phyloP scores from a whole-genome alignment of 2,888 invertebrate genomes.

The Anthophora plumipes region DNA sequence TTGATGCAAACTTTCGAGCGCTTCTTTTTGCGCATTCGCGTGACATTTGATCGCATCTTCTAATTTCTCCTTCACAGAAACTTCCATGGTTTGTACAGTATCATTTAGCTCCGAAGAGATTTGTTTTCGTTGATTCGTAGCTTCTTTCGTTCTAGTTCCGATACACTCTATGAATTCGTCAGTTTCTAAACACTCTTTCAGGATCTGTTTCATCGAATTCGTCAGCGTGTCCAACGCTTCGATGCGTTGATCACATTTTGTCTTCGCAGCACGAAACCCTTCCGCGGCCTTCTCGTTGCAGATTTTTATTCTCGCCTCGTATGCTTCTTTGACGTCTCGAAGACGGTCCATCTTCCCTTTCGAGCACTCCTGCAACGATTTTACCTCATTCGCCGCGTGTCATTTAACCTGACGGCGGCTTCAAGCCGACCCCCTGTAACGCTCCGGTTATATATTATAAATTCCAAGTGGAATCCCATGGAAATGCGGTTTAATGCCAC shows the following conservation, averaged over 20 bases:
- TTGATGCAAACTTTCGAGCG: constrained; percentile 14
- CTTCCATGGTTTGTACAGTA: constrained; percentile 16
- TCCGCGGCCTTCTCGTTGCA: constrained; percentile 49
- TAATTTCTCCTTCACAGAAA: constrained; percentile 12
- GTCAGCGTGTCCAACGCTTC: constrained; percentile 1
- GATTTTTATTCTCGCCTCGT: constrained; percentile 40
- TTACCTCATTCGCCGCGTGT: constrained; percentile 30
- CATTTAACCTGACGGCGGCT: constrained; percentile 4
- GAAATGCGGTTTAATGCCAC: constrained; percentile 26
- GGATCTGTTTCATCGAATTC: constrained; percentile 21
- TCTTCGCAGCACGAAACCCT: constrained; percentile 11
- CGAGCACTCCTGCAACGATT: constrained; percentile 46
- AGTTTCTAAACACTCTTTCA: constrained; percentile 42
- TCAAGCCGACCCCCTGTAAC: too few relatives aligned
- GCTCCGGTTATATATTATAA: constrained; percentile 1
- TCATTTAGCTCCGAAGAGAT: constrained; percentile 3
- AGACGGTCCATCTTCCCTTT: constrained; percentile 36
- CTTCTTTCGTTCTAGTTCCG: constrained; percentile 19
- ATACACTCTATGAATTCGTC: constrained; percentile 45
- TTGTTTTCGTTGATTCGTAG: neutral
- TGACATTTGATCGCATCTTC: constrained; percentile 40
- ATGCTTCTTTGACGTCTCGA: constrained; percentile 16
- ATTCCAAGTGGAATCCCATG: constrained; percentile 30
- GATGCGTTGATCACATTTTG: constrained; percentile 14
- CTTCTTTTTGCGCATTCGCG: constrained; percentile 32